A percentile compares a stretch with the other conserved stretches of the same genome.
These are phyloP conservation scores for Potorous gilbertii DNA, from an alignment of 2,797 vertebrate species.

Conservation along the genomic window DNA sequence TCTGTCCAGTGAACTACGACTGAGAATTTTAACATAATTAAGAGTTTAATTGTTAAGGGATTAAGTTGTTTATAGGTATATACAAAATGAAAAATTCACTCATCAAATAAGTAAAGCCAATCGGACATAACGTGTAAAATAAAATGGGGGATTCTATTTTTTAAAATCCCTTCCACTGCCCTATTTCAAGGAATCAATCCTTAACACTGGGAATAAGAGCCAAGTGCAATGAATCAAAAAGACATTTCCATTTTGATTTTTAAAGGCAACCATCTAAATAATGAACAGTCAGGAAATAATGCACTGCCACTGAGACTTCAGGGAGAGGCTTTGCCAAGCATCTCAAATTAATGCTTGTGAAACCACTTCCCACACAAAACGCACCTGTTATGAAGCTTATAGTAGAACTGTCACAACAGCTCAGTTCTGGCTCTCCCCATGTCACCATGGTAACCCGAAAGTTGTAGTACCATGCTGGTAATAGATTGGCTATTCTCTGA, in stretches of 20 bases:
- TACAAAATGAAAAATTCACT: background rate
- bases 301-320: background rate
- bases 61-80: background rate
- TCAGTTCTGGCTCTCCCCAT: constrained; percentile 93
- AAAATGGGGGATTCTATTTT: background rate
- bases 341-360: fast-evolving
- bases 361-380: background rate
- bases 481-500: constrained; percentile 92
- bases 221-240: background rate
- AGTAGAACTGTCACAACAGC: constrained; percentile 94
- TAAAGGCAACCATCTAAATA: constrained; percentile 17
- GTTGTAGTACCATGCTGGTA: constrained; percentile 97
- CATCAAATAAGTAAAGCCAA: constrained; percentile 7
- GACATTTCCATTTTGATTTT: background rate
- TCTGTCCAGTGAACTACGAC: background rate
- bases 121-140: background rate
- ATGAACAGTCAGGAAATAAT: background rate
- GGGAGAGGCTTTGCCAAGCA: fast-evolving
- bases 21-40: background rate
- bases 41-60: background rate
- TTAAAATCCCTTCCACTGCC: background rate
- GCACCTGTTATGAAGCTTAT: constrained; percentile 95
- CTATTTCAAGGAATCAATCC: background rate
- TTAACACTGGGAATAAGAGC: background rate
- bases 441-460: constrained; percentile 98